Conservation (phyloP, 2,888 invertebrate species). For the Trimorus sp. region DNA sequence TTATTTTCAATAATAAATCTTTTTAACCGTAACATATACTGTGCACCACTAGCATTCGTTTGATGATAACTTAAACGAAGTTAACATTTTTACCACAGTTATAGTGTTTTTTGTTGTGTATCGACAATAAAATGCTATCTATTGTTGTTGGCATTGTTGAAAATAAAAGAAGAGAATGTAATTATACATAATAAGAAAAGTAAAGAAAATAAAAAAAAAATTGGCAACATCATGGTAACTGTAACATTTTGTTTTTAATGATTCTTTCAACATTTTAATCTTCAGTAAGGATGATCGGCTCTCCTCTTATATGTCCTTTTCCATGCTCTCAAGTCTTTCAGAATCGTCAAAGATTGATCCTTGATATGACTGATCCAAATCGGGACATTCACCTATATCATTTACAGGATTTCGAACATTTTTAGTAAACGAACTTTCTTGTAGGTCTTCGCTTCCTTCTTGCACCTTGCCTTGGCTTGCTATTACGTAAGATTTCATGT, state of each 20-base stretch:
- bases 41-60: constrained; percentile 36
- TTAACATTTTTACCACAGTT: constrained; percentile 42
- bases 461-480: too few species aligned
- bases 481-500: too few species aligned
- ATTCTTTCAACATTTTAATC: not conserved
- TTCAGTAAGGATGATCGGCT: constrained; percentile 1
- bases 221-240: not conserved
- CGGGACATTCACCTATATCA: constrained; percentile 13
- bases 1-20: constrained; percentile 42
- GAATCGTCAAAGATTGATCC: constrained; percentile 50
- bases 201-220: constrained; percentile 24
- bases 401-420: not conserved
- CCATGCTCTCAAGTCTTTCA: constrained; percentile 48
- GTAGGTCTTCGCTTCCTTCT: too few species aligned
- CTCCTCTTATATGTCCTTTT: constrained; percentile 21
- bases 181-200: constrained; percentile 18
- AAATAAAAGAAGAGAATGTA: constrained; percentile 27
- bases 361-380: constrained; percentile 36
- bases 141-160: constrained; percentile 14
- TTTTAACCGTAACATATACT: constrained; percentile 23
- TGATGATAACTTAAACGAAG: constrained; percentile 31
- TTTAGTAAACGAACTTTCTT: too few species aligned
- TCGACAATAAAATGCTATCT: not conserved
- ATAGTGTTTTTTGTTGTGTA: constrained; percentile 8
- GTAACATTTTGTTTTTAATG: not conserved